phyloP scores from a whole-genome alignment of 2,888 invertebrate genomes.

The Oscheius myriophilus region DNA sequence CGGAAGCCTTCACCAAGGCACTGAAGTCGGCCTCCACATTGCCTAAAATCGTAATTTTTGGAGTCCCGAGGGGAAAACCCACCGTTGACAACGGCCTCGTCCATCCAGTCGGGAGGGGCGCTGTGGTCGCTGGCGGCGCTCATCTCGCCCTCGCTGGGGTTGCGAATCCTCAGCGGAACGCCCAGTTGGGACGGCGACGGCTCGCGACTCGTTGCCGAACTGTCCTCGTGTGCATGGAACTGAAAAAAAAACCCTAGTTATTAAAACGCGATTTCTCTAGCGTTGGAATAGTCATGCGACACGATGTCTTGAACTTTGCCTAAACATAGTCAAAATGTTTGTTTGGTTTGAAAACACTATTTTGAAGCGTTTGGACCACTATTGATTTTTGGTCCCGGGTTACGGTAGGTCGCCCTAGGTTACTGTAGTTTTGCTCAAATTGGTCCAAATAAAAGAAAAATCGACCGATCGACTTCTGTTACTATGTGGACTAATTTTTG shows the following conservation, averaged over 20 bases:
- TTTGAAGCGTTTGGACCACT: too few relatives aligned
- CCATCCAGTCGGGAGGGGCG: constrained; percentile 32
- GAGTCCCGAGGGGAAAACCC: background rate
- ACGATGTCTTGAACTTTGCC: too few relatives aligned
- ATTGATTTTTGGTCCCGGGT: too few relatives aligned
- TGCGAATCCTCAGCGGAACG: constrained; percentile 13
- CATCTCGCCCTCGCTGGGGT: constrained; percentile 28
- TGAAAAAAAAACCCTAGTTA: background rate
- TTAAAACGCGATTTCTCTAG: too few relatives aligned
- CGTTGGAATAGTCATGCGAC: too few relatives aligned
- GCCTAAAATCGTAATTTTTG: constrained; percentile 6
- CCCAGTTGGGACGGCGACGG: constrained; percentile 15
- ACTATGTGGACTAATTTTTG: too few relatives aligned
- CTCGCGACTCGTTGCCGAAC: constrained; percentile 19
- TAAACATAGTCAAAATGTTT: too few relatives aligned
- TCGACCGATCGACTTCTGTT: too few relatives aligned
- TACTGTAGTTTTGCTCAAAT: too few relatives aligned
- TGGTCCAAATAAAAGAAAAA: too few relatives aligned
- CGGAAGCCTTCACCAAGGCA: constrained; percentile 24
- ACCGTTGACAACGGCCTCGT: constrained; percentile 20
- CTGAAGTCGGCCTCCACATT: constrained; percentile 29
- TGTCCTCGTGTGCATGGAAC: constrained; percentile 9
- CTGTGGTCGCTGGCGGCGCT: constrained; percentile 23
- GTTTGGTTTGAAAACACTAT: too few relatives aligned
- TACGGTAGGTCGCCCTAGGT: too few relatives aligned